Conservation (phyloP, 2,797 vertebrate species). For the Pseudochaenichthys georgianus region DNA sequence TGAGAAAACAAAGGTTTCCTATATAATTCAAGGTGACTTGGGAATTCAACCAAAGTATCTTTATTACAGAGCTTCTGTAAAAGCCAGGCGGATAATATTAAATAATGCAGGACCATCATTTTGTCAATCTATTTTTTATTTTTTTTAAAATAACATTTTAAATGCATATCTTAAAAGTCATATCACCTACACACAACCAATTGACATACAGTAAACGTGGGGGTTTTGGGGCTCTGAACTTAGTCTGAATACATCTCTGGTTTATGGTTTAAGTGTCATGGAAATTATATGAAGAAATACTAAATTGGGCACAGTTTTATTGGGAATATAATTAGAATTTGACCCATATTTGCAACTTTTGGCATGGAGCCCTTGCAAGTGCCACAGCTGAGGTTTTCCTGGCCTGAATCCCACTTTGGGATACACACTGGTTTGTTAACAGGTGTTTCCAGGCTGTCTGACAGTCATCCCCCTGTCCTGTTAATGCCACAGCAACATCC, state of each 20-base stretch:
- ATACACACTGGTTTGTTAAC: background rate
- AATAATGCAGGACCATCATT: no score
- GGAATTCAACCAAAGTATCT: no score
- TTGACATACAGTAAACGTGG: background rate
- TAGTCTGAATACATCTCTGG: background rate
- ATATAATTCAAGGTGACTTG: no score
- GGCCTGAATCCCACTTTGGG: background rate
- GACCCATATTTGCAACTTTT: background rate
- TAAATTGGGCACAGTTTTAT: background rate
- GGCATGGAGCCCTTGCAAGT: background rate
- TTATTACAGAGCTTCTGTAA: no score
- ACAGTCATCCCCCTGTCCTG: slow-evolving; percentile 19
- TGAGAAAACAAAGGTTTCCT: no score
- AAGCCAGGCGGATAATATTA: no score
- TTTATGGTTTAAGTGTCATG: background rate
- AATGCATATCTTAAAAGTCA: background rate
- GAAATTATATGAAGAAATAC: background rate
- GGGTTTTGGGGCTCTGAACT: background rate
- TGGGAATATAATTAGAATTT: background rate
- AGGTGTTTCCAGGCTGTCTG: slow-evolving; percentile 34
- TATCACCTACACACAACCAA: background rate
- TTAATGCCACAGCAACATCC: slow-evolving; percentile 28
- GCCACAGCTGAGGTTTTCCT: background rate
- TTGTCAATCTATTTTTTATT: background rate
- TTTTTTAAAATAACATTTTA: background rate